These are phyloP conservation scores for Phainopepla nitens DNA, from an alignment of 2,113 vertebrate genomes.

Conservation along the genomic window DNA sequence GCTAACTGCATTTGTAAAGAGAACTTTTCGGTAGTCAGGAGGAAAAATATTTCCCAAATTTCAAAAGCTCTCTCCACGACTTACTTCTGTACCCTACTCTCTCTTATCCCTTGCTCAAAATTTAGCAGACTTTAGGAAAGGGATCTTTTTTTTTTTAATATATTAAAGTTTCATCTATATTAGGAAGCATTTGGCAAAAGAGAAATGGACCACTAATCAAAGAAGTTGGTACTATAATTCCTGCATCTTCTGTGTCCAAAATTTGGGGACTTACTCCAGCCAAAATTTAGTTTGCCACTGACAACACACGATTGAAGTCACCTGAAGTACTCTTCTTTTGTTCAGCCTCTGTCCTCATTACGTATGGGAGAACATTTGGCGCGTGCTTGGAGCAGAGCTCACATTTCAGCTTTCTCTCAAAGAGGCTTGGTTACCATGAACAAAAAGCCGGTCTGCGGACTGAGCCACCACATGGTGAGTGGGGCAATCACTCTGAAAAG, in stretches of 20 bases:
- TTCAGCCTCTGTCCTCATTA: neutral
- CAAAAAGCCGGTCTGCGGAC: neutral
- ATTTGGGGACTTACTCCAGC: neutral
- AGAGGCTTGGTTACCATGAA: neutral
- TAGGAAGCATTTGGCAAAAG: neutral
- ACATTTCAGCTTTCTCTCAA: neutral
- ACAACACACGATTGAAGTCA: neutral
- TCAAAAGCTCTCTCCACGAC: neutral
- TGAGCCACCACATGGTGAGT: neutral
- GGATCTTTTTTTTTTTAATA: neutral
- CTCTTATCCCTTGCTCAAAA: neutral
- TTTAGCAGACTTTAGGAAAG: neutral
- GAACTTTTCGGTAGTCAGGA: neutral
- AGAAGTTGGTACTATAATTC: neutral
- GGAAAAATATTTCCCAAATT: neutral
- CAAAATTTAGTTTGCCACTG: neutral
- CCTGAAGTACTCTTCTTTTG: neutral
- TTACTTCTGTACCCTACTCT: neutral
- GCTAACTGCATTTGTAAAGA: neutral
- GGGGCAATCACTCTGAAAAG: neutral
- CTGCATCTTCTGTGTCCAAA: rapidly evolving
- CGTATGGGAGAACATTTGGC: neutral
- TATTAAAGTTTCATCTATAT: neutral
- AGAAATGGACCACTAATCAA: neutral
- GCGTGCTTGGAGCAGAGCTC: neutral